Evolutionary conservation across 2,113 vertebrate genomes (phyloP).

Genomic region (Boulengeromyrus knoepffleri): DNA sequence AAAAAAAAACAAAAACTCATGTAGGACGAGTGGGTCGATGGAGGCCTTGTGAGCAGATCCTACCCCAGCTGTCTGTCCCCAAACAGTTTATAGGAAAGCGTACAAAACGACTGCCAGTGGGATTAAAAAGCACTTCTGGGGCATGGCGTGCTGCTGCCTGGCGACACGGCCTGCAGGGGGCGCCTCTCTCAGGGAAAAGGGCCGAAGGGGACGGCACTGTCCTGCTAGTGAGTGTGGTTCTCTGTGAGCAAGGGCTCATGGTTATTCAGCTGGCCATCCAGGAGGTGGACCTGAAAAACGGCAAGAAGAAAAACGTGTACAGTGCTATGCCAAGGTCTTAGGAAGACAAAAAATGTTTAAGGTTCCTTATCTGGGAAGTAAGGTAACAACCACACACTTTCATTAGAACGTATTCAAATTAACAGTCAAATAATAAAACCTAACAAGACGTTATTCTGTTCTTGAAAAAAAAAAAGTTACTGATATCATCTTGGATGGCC

Average conservation of each 20-base stretch:
- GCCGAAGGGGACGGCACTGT: neutral
- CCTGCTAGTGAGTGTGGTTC: slow-evolving; percentile 34
- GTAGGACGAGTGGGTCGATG: neutral
- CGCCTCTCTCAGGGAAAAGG: neutral
- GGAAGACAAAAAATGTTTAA: neutral
- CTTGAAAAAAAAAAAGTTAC: neutral
- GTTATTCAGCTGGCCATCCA: slow-evolving; percentile 46
- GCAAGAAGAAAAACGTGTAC: neutral
- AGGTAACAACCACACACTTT: neutral
- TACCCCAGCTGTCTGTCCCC: neutral
- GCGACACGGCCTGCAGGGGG: neutral
- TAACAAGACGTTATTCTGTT: neutral
- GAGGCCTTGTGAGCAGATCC: neutral
- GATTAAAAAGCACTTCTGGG: neutral
- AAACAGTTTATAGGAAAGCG: neutral
- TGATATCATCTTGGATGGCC: neutral
- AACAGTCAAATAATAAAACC: neutral
- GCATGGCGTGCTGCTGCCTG: neutral
- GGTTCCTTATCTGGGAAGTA: neutral
- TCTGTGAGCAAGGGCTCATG: slow-evolving; percentile 40
- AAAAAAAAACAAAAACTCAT: neutral
- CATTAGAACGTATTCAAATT: neutral
- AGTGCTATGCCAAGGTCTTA: neutral
- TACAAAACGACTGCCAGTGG: neutral
- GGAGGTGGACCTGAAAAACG: slow-evolving; percentile 28